Percentiles rank a stretch among this genome's conserved stretches.
Conservation (phyloP, 1,140 invertebrate species). For the Drosophila paulistorum region DNA sequence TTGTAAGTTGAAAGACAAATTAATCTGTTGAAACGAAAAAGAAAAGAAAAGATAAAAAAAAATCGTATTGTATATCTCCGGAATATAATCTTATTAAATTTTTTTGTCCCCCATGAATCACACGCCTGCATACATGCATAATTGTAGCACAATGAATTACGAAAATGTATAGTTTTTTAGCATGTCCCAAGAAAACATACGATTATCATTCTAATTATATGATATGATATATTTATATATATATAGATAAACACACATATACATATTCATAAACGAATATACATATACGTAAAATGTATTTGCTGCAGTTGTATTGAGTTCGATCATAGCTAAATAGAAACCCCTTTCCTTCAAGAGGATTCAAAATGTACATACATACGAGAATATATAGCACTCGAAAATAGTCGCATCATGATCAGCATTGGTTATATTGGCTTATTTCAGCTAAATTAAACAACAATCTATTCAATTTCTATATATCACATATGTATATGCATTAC, state of each 20-base stretch:
- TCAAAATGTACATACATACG: neutral
- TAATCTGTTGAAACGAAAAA: neutral
- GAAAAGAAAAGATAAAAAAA: too few relatives aligned
- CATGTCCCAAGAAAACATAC: conserved; percentile 5
- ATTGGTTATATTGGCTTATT: neutral
- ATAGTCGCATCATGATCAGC: neutral
- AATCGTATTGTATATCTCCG: too few relatives aligned
- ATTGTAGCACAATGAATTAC: conserved; percentile 8
- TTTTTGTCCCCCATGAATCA: neutral
- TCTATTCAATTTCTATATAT: neutral
- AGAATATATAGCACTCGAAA: too few relatives aligned
- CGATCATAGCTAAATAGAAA: neutral
- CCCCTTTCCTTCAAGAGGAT: neutral
- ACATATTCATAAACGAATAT: conserved; percentile 2
- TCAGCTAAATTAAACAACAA: neutral
- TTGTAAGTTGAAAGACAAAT: too few relatives aligned
- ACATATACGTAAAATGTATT: conserved; percentile 14
- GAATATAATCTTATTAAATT: neutral
- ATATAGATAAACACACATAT: neutral
- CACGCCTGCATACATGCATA: too few relatives aligned
- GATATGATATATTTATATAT: conserved; percentile 1
- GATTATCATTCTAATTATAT: conserved; percentile 5
- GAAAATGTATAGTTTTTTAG: conserved; percentile 1
- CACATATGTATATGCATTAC: neutral
- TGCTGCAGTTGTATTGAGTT: neutral